Percentiles rank a stretch among this genome's conserved stretches.
phyloP scores from a whole-genome alignment of 2,797 vertebrate species.

The Carapus acus region DNA sequence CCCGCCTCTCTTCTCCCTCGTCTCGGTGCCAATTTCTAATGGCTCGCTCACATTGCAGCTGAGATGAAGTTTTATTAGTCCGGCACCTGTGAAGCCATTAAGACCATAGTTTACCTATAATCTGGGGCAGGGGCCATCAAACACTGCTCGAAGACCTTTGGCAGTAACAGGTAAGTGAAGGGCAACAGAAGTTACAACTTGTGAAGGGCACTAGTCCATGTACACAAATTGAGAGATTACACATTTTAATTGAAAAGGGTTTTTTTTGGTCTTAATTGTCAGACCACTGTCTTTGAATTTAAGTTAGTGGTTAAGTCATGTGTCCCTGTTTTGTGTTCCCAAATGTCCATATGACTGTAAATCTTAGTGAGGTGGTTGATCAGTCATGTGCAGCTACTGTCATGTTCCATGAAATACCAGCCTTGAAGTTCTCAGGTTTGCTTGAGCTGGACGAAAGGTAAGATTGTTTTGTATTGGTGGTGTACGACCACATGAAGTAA shows the following conservation, averaged over 20 bases:
- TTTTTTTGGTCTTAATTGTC: too few species aligned
- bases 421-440: too few species aligned
- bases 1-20: background rate
- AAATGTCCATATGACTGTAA: too few species aligned
- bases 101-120: conserved; percentile 21
- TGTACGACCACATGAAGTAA: background rate
- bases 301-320: too few species aligned
- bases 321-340: too few species aligned
- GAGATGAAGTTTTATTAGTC: background rate
- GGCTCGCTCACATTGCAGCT: background rate
- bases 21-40: conserved; percentile 3
- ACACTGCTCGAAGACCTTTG: conserved; percentile 36
- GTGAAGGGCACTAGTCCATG: background rate
- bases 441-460: background rate
- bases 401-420: too few species aligned
- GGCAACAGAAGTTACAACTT: background rate
- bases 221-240: too few species aligned
- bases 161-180: conserved; percentile 56
- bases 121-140: conserved; percentile 22
- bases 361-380: too few species aligned
- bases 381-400: too few species aligned
- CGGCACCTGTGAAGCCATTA: conserved; percentile 9
- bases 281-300: too few species aligned
- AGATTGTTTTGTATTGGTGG: background rate
- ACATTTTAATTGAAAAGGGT: too few species aligned